Base-by-base conservation (phyloP, 30 jellyfish, hydroid and myxozoan genomes). In the Rhopilema esculentum region DNA sequence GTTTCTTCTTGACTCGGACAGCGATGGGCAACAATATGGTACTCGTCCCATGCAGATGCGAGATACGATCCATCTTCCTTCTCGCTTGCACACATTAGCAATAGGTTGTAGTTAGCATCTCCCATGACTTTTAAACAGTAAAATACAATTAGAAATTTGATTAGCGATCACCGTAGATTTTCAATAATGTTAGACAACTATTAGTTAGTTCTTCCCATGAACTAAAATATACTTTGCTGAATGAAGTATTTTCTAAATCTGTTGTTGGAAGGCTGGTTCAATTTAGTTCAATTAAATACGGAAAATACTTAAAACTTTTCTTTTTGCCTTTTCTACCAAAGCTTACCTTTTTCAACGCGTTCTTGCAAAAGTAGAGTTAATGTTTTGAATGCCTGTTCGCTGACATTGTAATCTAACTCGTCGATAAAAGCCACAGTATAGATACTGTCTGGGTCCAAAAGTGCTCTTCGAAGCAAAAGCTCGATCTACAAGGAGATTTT, bases 1-100 rank as follows among this genome's bases (percentile, higher is more conserved):
- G 64, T 32, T 33, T 69, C 85, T 27, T 27, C 26, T 16, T 53
- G 8, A 48, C 33, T 25, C 40, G 83, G 94, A 62, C 86, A 78
- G n/a, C 52, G 52, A 25, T 74, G 90, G 27, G 87, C 27, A 40
- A 72, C 80, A 51, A 72, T 79, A 16, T 85, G 89, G 66, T 53
- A 89, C 26, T 75, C 74, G 71, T 91, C 95, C 68, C 86, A 75
- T 8, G 95, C 95, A 19, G 95, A 83, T 30, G 88, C 91, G 19
- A 91, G 75, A 30, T 72, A 91, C 21, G 97, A 91, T 1, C 57
- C 76, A 63, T 91, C 88, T 49, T 83, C 92, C 25, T 86, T 84
- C 51, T 84, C 97, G 77, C 94, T 91, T 17, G 88, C 33, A 79
- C 97, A 91, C 75, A 83, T 27, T 62, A 91, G 87, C 61, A 91